Evolutionary conservation across 2,113 vertebrate genomes (phyloP).

Genomic region (Notarius quadriscutis): DNA sequence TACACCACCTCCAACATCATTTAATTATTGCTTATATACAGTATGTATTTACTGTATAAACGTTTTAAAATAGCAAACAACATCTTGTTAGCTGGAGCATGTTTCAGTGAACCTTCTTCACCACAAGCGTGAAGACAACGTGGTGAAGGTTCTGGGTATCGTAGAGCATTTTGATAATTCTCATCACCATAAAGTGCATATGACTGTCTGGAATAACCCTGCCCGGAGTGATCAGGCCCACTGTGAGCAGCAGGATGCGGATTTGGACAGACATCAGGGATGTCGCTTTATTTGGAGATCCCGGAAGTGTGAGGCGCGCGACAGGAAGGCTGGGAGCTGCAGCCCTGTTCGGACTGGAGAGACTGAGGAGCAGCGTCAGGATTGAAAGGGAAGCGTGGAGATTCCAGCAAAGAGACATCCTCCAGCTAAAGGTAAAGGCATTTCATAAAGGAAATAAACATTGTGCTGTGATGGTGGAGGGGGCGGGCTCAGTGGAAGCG

Average conservation of each 20-base stretch:
- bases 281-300: conserved; percentile 87
- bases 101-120: neutral
- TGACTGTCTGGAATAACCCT: neutral
- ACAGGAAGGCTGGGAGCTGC: conserved; percentile 63
- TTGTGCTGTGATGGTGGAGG: too few relatives aligned
- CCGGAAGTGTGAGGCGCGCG: conserved; percentile 82
- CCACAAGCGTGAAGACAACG: neutral
- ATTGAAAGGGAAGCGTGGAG: conserved; percentile 6
- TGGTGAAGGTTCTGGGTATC: neutral
- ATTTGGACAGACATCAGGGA: conserved; percentile 50
- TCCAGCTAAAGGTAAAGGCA: conserved; percentile 29
- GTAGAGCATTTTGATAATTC: neutral
- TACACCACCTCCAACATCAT: too few relatives aligned
- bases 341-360: conserved; percentile 51
- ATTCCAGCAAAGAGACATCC: neutral
- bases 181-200: neutral
- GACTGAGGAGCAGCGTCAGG: conserved; percentile 17
- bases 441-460: too few relatives aligned
- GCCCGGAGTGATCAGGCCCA: too few relatives aligned
- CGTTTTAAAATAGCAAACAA: too few relatives aligned
- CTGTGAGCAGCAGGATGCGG: neutral
- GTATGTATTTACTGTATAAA: too few relatives aligned
- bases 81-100: too few relatives aligned
- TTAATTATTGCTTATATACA: too few relatives aligned
- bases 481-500: too few relatives aligned